Conservation (phyloP, 2,113 vertebrate genomes). For the Otocyon megalotis region DNA sequence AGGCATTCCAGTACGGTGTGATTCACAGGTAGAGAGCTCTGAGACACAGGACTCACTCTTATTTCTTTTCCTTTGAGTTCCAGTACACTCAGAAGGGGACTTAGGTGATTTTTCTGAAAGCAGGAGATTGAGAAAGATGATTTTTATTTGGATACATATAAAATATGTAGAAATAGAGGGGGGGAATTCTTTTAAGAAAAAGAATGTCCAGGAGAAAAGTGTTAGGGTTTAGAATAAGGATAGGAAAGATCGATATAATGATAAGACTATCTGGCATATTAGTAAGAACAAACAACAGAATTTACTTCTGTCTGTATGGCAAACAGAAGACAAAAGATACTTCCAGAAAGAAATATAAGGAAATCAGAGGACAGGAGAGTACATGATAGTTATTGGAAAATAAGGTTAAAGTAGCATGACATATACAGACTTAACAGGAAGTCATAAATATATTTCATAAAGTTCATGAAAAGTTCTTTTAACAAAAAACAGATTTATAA, state of each 20-base stretch:
- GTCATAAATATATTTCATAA: not conserved
- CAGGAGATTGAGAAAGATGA: not conserved
- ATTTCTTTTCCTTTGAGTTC: not conserved
- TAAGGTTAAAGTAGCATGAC: not conserved
- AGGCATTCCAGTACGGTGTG: not conserved
- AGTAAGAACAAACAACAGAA: not conserved
- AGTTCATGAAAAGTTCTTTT: not conserved
- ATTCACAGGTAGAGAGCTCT: not conserved
- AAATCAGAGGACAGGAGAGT: not conserved
- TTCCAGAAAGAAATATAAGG: not conserved
- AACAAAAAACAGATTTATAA: constrained; percentile 15
- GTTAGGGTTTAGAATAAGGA: not conserved
- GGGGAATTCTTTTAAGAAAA: not conserved
- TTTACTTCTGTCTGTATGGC: not conserved
- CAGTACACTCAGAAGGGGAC: not conserved
- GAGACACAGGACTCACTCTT: too few relatives aligned
- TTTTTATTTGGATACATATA: not conserved
- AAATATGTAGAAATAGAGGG: not conserved
- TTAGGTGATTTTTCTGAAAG: not conserved
- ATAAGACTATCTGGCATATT: not conserved
- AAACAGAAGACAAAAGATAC: not conserved
- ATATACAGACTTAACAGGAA: not conserved
- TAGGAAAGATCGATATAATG: not conserved
- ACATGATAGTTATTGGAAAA: not conserved
- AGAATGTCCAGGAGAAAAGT: not conserved